phyloP scores from a whole-genome alignment of 2,888 invertebrate species.

The Noctua comes region DNA sequence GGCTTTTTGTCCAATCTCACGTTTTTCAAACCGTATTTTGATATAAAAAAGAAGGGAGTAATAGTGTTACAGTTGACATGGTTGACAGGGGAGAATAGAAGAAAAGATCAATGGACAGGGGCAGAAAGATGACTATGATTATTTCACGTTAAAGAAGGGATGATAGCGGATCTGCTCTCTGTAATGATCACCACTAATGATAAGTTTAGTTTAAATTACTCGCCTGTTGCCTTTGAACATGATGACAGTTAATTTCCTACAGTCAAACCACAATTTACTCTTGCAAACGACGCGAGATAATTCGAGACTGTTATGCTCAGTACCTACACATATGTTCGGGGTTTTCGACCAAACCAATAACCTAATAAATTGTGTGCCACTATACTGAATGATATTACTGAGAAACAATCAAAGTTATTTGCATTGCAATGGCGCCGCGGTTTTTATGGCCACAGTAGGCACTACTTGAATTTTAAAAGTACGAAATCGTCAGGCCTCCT shows the following conservation, averaged over 20 bases:
- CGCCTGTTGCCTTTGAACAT: neutral
- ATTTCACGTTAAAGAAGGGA: neutral
- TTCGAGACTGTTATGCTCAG: neutral
- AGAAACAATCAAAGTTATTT: constrained; percentile 66
- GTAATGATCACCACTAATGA: neutral
- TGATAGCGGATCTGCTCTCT: neutral
- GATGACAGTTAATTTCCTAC: neutral
- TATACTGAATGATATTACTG: constrained; percentile 41
- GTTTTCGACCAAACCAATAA: constrained; percentile 39
- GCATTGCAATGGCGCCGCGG: constrained; percentile 57
- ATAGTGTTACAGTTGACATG: neutral
- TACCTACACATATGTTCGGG: neutral
- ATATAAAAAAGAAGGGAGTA: neutral
- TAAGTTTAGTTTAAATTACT: neutral
- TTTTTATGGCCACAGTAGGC: constrained; percentile 54
- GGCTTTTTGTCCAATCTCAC: neutral
- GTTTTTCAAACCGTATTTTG: neutral
- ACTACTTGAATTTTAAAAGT: constrained; percentile 61
- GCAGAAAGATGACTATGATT: neutral
- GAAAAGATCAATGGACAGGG: neutral
- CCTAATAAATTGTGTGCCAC: constrained; percentile 59
- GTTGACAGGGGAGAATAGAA: neutral
- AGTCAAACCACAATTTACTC: neutral
- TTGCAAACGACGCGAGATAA: neutral
- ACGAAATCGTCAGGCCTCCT: constrained; percentile 31